Base-by-base conservation (phyloP, 2,797 vertebrate species). In the Siniperca scherzeri region DNA sequence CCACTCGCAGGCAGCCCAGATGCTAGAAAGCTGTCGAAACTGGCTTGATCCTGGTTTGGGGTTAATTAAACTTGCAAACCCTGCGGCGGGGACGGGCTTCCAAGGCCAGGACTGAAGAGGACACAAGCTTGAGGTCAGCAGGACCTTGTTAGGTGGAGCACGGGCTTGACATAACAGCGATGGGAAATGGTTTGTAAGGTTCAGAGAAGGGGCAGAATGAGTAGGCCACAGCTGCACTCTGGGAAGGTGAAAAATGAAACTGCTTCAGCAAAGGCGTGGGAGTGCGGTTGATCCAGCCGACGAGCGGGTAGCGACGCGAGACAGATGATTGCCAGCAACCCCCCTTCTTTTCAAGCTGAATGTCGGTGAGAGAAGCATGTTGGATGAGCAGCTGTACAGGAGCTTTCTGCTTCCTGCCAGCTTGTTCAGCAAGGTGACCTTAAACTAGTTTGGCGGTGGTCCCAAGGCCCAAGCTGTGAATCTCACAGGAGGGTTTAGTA, bases 61-160 rank as follows among this genome's bases (percentile, higher is more conserved):
- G 94, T 96, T 96, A 96, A 96, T 96, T 95, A 95, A 95, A 95
- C 88, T 94, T 89, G 87, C 91, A 88, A 91, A 93, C 91, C 92
- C 90, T 83, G 89, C 75, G 27, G 92, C 42, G 87, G 81, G 68
- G 68, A 84, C 74, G 77, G 77, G 78, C 83, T 90, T 90, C 82
- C 78, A 75, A 82, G 79, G 92, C 92, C 92, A 86, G 89, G 83
- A 81, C 83, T 84, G 85, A 89, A 81, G 85, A 94, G 90, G 90
- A 92, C 90, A 82, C 87, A 40, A 79, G 86, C 91, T 90, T 2
- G 91, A 93, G 93, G 93, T 94, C 93, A 92, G 87, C 70, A 30
- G 89, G 92, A 94, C 91, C 92, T 93, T 92, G 91, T 95, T 94
- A 94, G 93, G 91, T 91, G 88, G 87, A 90, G 91, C 83, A 59